Evolutionary conservation across 2,113 vertebrate species (phyloP).

Genomic region (Sinocyclocheilus anophthalmus): DNA sequence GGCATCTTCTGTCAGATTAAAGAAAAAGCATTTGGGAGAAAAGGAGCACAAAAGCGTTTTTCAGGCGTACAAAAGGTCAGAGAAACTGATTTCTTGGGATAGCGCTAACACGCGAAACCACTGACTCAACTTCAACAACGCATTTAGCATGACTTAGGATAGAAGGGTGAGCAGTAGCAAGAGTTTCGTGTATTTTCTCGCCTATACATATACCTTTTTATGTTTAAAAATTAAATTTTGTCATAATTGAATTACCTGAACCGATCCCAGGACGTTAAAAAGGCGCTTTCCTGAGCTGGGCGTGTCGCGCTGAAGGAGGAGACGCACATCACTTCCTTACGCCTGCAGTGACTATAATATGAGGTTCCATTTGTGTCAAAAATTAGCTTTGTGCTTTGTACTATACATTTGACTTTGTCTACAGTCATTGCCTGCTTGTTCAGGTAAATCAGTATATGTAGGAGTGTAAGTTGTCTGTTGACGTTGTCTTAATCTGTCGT

Average conservation of each 20-base stretch:
- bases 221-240: background rate
- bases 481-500: too few species aligned
- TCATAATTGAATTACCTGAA: background rate
- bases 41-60: background rate
- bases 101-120: background rate
- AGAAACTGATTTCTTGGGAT: background rate
- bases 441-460: too few species aligned
- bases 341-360: background rate
- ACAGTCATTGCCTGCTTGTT: too few species aligned
- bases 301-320: slow-evolving; percentile 32
- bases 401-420: too few species aligned
- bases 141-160: background rate
- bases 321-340: background rate
- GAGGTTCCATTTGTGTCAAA: too few species aligned
- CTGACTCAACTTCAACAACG: background rate
- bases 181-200: background rate
- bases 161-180: background rate
- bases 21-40: background rate
- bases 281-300: slow-evolving; percentile 26
- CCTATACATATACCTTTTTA: background rate
- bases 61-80: background rate
- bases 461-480: too few species aligned
- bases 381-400: too few species aligned
- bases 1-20: background rate
- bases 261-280: background rate